Base-by-base conservation (phyloP, 53 echinoderm and acorn worm species). In the Antedon mediterranea region DNA sequence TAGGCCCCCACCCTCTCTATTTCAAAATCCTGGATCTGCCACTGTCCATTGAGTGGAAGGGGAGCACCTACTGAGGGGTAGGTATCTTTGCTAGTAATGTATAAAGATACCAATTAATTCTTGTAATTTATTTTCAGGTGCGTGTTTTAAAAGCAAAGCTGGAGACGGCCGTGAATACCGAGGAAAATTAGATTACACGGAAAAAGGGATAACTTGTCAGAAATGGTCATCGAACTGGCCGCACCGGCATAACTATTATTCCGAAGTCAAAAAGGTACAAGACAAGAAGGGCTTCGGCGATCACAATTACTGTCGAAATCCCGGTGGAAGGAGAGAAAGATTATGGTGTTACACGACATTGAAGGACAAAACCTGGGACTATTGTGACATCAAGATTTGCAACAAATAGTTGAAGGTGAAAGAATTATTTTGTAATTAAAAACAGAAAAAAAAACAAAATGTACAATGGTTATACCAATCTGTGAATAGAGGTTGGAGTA, bases 231-330 rank as follows among this genome's bases (percentile, higher is more conserved):
- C 88, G n/a, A 84, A 89, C 43, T 92, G 92, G 89, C 97, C 97
- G 13, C 84, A 97, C 76, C 76, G 87, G 77, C 92, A 97, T 74
- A 81, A 82, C 8, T 73, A 85, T 71, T 77, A 79, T 77, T 71
- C 85, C 34, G 82, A 78, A 73, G 87, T 89, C 33, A 77, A 81
- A 28, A 77, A 71, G 23, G 77, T 79, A 23, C 87, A 97, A 72
- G 87, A 85, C 73, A 85, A 37, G 37, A 85, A 82, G 32, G 97
- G 97, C 15, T 71, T 97, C 3, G 97, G 97, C 4, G 78, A 87
- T 33, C 97, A 97, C 75, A 97, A 97, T 78, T 89, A 76, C 81
- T 97, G 97, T 79, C 85, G 97, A 28, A 97, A 97, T 84, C 97
- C 97, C 0, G 84, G 79, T 34, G 82, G 97, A 71, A 78, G 82